Evolutionary conservation across 2,888 invertebrate species (phyloP).

Genomic region (Caenorhabditis panamensis): DNA sequence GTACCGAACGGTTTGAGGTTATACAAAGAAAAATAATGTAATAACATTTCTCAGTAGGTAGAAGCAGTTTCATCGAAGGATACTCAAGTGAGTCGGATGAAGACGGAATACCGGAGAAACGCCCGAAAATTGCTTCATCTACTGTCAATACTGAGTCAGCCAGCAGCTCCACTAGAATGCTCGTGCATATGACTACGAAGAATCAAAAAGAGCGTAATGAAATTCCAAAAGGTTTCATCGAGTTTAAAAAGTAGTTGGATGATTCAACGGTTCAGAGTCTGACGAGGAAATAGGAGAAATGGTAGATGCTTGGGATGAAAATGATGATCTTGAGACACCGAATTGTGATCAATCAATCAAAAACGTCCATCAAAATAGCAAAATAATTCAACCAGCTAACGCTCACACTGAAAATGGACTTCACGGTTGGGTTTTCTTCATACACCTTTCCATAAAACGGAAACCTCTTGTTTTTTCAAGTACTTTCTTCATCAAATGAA

Average conservation of each 20-base stretch:
- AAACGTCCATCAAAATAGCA: too few relatives aligned
- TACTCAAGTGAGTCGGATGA: slow-evolving; percentile 25
- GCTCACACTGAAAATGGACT: too few relatives aligned
- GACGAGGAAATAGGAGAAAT: slow-evolving; percentile 35
- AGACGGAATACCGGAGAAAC: not conserved
- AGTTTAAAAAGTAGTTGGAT: slow-evolving; percentile 4
- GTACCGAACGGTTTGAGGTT: not conserved
- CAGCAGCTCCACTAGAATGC: not conserved
- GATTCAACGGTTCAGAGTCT: slow-evolving; percentile 1
- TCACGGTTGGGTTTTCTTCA: too few relatives aligned
- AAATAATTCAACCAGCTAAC: too few relatives aligned
- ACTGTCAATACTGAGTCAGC: too few relatives aligned
- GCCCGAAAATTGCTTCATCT: not conserved
- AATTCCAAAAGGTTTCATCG: slow-evolving; percentile 6
- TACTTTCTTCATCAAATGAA: too few relatives aligned
- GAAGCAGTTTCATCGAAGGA: not conserved
- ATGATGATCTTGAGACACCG: not conserved
- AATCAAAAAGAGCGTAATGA: not conserved
- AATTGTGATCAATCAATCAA: too few relatives aligned
- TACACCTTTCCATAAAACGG: too few relatives aligned
- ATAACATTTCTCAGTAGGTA: not conserved
- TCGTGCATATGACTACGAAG: slow-evolving; percentile 5
- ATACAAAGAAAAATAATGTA: too few relatives aligned
- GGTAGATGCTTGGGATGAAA: slow-evolving; percentile 35
- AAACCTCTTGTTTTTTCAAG: too few relatives aligned